These are phyloP conservation scores for Pogonophryne albipinna DNA, from an alignment of 2,797 vertebrate genomes.

Conservation along the genomic window DNA sequence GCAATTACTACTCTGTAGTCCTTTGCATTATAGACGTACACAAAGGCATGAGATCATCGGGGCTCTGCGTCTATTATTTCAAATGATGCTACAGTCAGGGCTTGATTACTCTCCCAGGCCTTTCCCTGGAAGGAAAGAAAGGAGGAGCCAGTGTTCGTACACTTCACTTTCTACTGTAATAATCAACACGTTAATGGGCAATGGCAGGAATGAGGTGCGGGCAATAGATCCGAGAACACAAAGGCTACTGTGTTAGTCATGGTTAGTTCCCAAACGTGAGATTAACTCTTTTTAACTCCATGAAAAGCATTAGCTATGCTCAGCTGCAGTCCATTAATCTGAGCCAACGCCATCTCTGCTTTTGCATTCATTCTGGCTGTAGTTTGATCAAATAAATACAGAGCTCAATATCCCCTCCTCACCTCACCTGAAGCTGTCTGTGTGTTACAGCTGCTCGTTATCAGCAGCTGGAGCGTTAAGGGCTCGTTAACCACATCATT, in stretches of 20 bases:
- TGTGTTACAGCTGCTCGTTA: too few relatives aligned
- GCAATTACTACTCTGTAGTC: neutral
- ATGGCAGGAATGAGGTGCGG: neutral
- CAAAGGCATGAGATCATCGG: neutral
- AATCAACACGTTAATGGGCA: neutral
- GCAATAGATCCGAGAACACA: neutral
- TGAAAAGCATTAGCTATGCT: neutral
- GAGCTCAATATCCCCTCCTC: too few relatives aligned
- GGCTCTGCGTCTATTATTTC: slow-evolving; percentile 4
- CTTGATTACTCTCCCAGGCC: slow-evolving; percentile 40
- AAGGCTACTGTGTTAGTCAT: neutral
- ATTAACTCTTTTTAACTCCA: neutral
- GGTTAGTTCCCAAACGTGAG: neutral
- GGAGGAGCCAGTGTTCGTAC: too few relatives aligned
- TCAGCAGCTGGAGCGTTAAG: too few relatives aligned
- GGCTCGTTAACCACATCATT: too few relatives aligned
- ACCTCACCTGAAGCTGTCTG: too few relatives aligned
- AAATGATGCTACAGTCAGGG: neutral
- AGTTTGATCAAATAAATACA: too few relatives aligned
- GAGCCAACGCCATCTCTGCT: too few relatives aligned
- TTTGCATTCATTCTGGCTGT: too few relatives aligned
- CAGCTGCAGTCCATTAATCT: neutral
- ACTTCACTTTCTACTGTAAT: neutral
- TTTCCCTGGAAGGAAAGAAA: slow-evolving; percentile 1
- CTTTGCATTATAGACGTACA: neutral